These are phyloP conservation scores for Venusia cambrica DNA, from an alignment of 2,888 invertebrate genomes.

Conservation along the genomic window DNA sequence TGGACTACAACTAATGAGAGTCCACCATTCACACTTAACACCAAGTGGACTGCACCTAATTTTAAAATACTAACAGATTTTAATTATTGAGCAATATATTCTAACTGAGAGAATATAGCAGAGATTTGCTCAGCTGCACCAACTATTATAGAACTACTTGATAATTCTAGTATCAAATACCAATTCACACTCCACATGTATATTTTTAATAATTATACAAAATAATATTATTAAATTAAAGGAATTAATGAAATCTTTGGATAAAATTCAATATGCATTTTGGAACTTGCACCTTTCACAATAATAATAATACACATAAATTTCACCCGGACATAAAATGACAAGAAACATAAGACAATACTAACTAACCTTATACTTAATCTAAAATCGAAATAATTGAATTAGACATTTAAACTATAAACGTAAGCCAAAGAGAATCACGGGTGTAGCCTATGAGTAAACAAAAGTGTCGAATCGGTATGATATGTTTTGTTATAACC, in stretches of 20 bases:
- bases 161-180: constrained; percentile 73
- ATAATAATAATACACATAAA: constrained; percentile 52
- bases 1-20: constrained; percentile 59
- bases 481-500: constrained; percentile 76
- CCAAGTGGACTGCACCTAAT: constrained; percentile 70
- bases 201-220: constrained; percentile 61
- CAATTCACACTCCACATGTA: constrained; percentile 78
- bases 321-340: constrained; percentile 68
- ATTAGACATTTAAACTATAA: constrained; percentile 68
- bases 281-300: constrained; percentile 73
- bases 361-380: constrained; percentile 71
- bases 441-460: constrained; percentile 58
- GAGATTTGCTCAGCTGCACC: constrained; percentile 80
- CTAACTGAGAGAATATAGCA: constrained; percentile 77
- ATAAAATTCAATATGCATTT: constrained; percentile 76
- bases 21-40: constrained; percentile 63
- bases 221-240: constrained; percentile 51
- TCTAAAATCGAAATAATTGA: constrained; percentile 69
- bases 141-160: constrained; percentile 73
- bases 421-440: constrained; percentile 54
- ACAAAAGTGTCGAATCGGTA: constrained; percentile 60
- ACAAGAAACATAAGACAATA: constrained; percentile 65
- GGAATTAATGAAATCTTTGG: constrained; percentile 76
- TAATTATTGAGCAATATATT: constrained; percentile 80
- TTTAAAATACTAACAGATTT: constrained; percentile 77